phyloP scores from a whole-genome alignment of 2,113 vertebrate genomes.

The Noctilio leporinus region DNA sequence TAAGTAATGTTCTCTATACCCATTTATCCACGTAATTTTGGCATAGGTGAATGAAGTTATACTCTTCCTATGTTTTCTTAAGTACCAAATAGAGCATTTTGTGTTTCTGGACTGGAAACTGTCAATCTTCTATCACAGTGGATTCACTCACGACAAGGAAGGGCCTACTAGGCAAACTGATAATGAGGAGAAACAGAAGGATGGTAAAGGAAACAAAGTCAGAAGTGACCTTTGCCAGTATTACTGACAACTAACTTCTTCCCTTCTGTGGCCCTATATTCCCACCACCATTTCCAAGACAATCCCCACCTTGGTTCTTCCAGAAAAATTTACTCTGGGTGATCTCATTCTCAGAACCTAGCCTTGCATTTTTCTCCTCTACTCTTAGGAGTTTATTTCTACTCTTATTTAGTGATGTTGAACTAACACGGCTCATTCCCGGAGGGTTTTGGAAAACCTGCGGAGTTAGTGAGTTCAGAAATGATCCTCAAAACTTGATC shows the following conservation, averaged over 20 bases:
- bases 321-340: background rate
- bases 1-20: background rate
- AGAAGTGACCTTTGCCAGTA: background rate
- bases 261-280: background rate
- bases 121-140: background rate
- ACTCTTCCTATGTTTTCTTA: background rate
- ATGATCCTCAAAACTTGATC: background rate
- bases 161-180: background rate
- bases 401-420: background rate
- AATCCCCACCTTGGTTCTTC: background rate
- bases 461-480: background rate
- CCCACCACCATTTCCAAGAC: background rate
- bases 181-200: background rate
- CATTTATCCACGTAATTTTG: slow-evolving; percentile 24
- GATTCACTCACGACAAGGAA: background rate
- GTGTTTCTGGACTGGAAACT: background rate
- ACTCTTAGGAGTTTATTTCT: background rate
- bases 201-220: background rate
- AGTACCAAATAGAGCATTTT: background rate
- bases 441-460: background rate
- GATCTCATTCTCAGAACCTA: background rate
- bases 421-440: background rate
- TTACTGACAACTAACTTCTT: background rate
- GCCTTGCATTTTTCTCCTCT: background rate
- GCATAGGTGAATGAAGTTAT: background rate